Base-by-base conservation (phyloP, 2,888 invertebrate species). In the Ennomos quercinarius region DNA sequence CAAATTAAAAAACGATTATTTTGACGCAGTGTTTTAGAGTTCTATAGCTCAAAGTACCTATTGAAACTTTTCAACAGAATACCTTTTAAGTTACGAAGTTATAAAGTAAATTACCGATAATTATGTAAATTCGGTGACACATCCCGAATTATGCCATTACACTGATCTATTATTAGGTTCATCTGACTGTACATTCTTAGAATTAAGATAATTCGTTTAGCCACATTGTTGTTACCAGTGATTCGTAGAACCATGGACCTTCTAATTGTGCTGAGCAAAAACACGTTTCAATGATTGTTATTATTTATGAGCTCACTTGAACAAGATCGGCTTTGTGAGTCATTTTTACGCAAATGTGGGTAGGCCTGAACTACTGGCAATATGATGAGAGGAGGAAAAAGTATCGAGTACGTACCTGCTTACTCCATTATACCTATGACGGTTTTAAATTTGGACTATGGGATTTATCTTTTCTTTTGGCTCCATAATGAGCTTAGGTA, bases 251-350 rank as follows among this genome's bases (percentile, higher is more conserved):
- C 17, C 57, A 58, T 49, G 58, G 50, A 62, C 60, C 78, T 79
- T 82, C 78, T 88, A 87, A 89, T 87, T 89, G 83, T 72, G 74
- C 70, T 76, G 71, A 78, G 83, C 84, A 87, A 87, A 89, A 89
- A 89, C 77, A 59, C 41, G 61, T 81, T 78, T 84, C 87, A 86
- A 86, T 86, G 77, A 81, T 83, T 77, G 78, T 80, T 76, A 82
- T 84, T 66, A 63, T 63, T 61, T 66, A 78, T 86, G 86, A 86
- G 77, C 84, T 60, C 77, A 74, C 81, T 57, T 86, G 80, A 84
- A 78, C 81, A 84, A 84, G 78, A 80, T 79, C 74, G 70, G 71
- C 71, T 80, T 78, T 81, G 64, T 89, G 88, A 88, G 70, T 89
- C 88, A 89, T 53, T 57, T 61, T 56, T 35, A 51, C 50, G 50